Percentiles rank a stretch among this genome's conserved stretches.
These are phyloP conservation scores for Anastatus disparis DNA, from an alignment of 1,140 invertebrate species.

Conservation along the genomic window DNA sequence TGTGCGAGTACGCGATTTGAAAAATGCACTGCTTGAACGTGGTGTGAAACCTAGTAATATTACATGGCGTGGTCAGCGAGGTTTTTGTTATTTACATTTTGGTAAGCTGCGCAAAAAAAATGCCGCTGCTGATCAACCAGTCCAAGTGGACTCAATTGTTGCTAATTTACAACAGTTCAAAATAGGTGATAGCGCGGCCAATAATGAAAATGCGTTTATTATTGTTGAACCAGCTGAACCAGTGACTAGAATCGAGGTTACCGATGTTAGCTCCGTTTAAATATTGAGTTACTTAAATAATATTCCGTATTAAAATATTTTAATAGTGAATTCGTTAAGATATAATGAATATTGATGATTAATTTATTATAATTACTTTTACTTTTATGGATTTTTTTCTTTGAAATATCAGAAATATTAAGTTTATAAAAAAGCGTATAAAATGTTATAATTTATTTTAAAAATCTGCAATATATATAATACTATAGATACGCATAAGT, in stretches of 20 bases:
- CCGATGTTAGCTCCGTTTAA: constrained; percentile 65
- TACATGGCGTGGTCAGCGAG: constrained; percentile 73
- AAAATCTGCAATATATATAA: too few relatives aligned
- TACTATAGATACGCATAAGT: too few relatives aligned
- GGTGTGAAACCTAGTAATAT: constrained; percentile 75
- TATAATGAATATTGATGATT: too few relatives aligned
- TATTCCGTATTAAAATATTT: too few relatives aligned
- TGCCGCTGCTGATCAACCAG: constrained; percentile 49
- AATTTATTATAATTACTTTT: too few relatives aligned
- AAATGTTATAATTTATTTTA: too few relatives aligned
- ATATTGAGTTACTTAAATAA: neutral
- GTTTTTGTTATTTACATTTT: constrained; percentile 76
- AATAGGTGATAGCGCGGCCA: constrained; percentile 56
- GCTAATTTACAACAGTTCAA: constrained; percentile 67
- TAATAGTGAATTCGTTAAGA: too few relatives aligned
- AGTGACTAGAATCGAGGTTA: constrained; percentile 66
- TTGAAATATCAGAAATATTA: too few relatives aligned
- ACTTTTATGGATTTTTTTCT: too few relatives aligned
- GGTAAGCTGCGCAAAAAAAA: constrained; percentile 66
- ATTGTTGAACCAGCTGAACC: constrained; percentile 65
- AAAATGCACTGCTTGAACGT: constrained; percentile 71
- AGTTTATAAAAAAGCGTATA: too few relatives aligned
- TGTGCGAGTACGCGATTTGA: constrained; percentile 73
- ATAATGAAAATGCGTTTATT: constrained; percentile 53
- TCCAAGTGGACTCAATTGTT: constrained; percentile 69